These are phyloP conservation scores for Menura novaehollandiae DNA, from an alignment of 2,113 vertebrate species.

Conservation along the genomic window DNA sequence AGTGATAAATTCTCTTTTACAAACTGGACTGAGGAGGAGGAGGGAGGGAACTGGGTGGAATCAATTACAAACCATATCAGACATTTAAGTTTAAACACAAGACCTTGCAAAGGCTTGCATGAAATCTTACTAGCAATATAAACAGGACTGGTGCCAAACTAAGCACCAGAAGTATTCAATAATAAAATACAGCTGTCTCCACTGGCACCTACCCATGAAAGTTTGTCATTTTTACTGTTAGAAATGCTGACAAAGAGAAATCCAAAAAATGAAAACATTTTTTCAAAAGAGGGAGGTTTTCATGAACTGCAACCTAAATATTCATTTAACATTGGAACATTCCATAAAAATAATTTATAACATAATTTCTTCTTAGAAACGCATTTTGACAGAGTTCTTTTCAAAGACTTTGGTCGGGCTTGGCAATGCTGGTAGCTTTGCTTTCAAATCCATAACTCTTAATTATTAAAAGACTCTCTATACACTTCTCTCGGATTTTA, in stretches of 20 bases:
- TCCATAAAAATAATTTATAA: slow-evolving; percentile 70
- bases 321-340: slow-evolving; percentile 57
- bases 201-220: slow-evolving; percentile 62
- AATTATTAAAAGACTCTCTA: slow-evolving; percentile 35
- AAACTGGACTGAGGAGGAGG: slow-evolving; percentile 29
- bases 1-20: slow-evolving; percentile 42
- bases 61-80: slow-evolving; percentile 70
- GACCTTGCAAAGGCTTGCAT: slow-evolving; percentile 66
- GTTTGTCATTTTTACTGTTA: slow-evolving; percentile 69
- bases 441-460: slow-evolving; percentile 59
- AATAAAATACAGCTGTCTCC: slow-evolving; percentile 79
- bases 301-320: slow-evolving; percentile 70
- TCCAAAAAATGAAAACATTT: slow-evolving; percentile 67
- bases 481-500: slow-evolving; percentile 15
- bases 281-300: slow-evolving; percentile 55
- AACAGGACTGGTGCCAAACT: slow-evolving; percentile 71
- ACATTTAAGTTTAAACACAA: slow-evolving; percentile 61
- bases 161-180: slow-evolving; percentile 75
- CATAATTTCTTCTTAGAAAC: slow-evolving; percentile 67
- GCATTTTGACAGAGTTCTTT: slow-evolving; percentile 46
- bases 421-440: slow-evolving; percentile 24
- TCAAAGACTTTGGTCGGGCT: slow-evolving; percentile 45
- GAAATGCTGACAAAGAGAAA: slow-evolving; percentile 79
- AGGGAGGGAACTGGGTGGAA: slow-evolving; percentile 65
- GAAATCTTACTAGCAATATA: slow-evolving; percentile 72